These are phyloP conservation scores for Pedicia rivosa DNA, from an alignment of 2,888 invertebrate genomes.

Conservation along the genomic window DNA sequence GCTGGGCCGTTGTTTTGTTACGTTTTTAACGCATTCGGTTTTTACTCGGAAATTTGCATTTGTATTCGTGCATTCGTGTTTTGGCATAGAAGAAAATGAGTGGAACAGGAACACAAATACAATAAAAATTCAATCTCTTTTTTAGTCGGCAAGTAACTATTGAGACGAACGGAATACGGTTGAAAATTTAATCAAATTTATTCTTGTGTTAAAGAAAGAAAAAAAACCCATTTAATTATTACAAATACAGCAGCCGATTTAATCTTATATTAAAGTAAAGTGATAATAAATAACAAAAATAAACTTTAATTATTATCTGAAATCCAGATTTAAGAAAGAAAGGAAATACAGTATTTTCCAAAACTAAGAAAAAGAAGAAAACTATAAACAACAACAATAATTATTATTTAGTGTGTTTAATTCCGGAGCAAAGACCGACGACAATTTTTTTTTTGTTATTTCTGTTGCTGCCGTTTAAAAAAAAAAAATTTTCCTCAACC, in stretches of 20 bases:
- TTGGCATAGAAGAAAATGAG: no score
- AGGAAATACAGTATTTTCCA: no score
- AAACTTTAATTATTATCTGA: neutral
- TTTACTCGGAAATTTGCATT: conserved; percentile 3
- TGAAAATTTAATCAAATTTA: no score
- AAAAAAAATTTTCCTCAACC: no score
- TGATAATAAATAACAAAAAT: neutral
- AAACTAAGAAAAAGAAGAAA: neutral
- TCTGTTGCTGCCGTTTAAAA: no score
- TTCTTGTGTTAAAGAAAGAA: no score
- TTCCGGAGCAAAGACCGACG: conserved; percentile 5
- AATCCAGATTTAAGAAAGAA: no score
- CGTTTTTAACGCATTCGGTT: neutral
- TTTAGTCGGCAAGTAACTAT: conserved; percentile 7
- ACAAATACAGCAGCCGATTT: neutral
- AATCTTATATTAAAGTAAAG: neutral
- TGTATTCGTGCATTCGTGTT: no score
- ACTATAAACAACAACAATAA: no score
- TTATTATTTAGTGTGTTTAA: neutral
- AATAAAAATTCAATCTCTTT: conserved; percentile 2
- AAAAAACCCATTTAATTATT: no score
- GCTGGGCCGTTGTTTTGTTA: conserved; percentile 1
- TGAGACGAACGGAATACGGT: neutral
- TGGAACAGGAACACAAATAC: neutral
- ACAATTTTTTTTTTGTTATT: no score